A percentile compares a stretch with the other conserved stretches of the same genome.
phyloP scores from a whole-genome alignment of 2,888 invertebrate genomes.

The Drosophila vallismaia region DNA sequence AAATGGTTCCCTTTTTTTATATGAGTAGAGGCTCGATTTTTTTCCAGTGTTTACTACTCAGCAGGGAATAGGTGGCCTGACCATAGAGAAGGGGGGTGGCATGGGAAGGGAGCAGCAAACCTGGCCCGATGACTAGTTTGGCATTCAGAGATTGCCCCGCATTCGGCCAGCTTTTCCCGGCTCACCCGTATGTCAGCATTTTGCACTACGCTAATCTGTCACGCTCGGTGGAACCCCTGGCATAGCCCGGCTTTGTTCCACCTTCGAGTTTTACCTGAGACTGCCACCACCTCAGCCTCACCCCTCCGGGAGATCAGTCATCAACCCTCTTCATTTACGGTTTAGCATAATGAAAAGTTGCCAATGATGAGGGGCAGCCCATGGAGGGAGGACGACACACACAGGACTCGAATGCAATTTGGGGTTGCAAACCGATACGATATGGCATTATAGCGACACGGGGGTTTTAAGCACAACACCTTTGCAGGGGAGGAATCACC shows the following conservation, averaged over 20 bases:
- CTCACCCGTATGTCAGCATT: slow-evolving; percentile 75
- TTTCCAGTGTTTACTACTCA: slow-evolving; percentile 4
- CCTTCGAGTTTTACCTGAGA: slow-evolving; percentile 60
- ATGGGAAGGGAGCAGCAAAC: neutral
- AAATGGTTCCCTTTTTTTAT: no score
- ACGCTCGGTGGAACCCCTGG: slow-evolving; percentile 54
- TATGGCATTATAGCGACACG: slow-evolving; percentile 36
- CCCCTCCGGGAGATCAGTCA: slow-evolving; percentile 5
- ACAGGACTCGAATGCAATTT: slow-evolving; percentile 71
- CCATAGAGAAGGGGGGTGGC: neutral
- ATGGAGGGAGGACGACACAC: slow-evolving; percentile 1
- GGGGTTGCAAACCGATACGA: slow-evolving; percentile 68
- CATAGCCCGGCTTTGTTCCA: slow-evolving; percentile 32
- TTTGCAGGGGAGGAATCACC: slow-evolving; percentile 46
- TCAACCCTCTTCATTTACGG: slow-evolving; percentile 77
- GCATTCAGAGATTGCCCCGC: slow-evolving; percentile 52
- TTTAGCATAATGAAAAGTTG: slow-evolving; percentile 78
- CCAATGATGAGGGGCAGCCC: slow-evolving; percentile 61
- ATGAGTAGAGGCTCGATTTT: neutral
- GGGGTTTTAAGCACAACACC: slow-evolving; percentile 67
- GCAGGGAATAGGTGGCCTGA: slow-evolving; percentile 8
- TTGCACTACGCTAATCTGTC: slow-evolving; percentile 67
- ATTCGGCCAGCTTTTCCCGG: slow-evolving; percentile 56
- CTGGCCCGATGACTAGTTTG: slow-evolving; percentile 44
- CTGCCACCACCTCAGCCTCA: slow-evolving; percentile 35